Conservation (phyloP, 2,888 invertebrate genomes). For the Drosophila lacicola region DNA sequence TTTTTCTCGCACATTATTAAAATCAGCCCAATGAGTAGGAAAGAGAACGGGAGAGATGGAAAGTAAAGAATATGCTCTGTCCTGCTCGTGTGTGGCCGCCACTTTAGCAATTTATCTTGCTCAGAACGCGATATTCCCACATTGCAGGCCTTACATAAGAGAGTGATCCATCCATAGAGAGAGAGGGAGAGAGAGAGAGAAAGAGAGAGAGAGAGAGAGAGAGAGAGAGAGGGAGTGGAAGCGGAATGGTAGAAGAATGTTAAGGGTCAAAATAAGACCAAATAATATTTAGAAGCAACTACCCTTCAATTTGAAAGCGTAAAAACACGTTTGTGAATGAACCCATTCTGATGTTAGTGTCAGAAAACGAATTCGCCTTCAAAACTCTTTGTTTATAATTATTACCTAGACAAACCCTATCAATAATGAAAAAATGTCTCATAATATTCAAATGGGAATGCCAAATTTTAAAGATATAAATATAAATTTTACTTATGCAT, state of each 20-base stretch:
- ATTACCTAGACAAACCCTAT: background rate
- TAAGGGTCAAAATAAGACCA: background rate
- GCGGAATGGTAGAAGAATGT: background rate
- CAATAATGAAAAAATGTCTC: background rate
- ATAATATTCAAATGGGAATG: background rate
- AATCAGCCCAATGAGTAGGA: background rate
- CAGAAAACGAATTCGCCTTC: background rate
- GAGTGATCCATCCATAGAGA: conserved; percentile 10
- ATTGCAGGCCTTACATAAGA: conserved; percentile 38
- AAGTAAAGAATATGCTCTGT: background rate
- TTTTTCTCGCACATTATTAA: conserved; percentile 2
- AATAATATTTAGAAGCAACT: background rate
- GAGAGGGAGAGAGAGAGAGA: background rate
- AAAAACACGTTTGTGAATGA: conserved; percentile 25
- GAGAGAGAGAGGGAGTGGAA: background rate
- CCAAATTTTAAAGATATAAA: background rate
- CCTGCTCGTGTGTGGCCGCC: conserved; percentile 20
- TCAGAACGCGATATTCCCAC: background rate
- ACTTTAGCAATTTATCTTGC: conserved; percentile 7
- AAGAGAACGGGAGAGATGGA: background rate
- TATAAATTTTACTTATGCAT: background rate
- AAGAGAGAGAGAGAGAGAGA: background rate
- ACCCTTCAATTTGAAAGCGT: conserved; percentile 5
- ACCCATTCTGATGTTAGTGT: background rate
- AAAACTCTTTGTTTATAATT: background rate